Base-by-base conservation (phyloP, 2,797 vertebrate genomes). In the Spheniscus humboldti region DNA sequence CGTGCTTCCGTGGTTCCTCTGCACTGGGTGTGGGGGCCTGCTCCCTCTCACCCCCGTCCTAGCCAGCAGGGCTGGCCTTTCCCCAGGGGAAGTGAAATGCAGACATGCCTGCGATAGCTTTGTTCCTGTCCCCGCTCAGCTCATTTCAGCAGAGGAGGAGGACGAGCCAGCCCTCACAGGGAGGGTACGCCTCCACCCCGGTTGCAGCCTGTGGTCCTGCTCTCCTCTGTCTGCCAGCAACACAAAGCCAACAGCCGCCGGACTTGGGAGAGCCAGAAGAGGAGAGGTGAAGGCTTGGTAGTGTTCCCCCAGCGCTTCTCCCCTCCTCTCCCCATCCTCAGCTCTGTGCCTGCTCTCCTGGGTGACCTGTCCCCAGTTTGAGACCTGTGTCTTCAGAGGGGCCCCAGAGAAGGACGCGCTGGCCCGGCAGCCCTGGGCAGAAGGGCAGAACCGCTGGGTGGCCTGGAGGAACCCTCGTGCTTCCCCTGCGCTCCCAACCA, bases 1-100 rank as follows among this genome's bases (percentile, higher is more conserved):
- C 4, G 2, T 0, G 0, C 6, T 37, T 41, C 74, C 71, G 4
- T 7, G 62, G 41, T 8, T 55, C 33, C 71, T 33, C 33, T 19
- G 41, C 13, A 2, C 68, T 24, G 66, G 9, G 6, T 47, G 35
- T 20, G 33, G 20, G 30, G 9, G 4, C 11, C 60, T 37, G 33
- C 10, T 57, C 19, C 41, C 5, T 60, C 37, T 55, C 24, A 18
- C 15, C 47, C 6, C 13, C 3, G 1, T 37, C 30, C 48, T 37
- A 71, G 18, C 41, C n/a, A 64, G 37, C 22, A 27, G 39, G 25
- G 10, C 37, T 30, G 62, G 20, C 30, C 27, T 73, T 76, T 41
- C 63, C 30, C 10, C 47, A 2, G n/a, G 45, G 27, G 14, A 73
- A 50, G 11, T 4, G 13, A 47, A 59, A 39, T 9, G 15, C 22